Percentiles rank a stretch among this genome's conserved stretches.
phyloP scores from a whole-genome alignment of 2,113 vertebrate species.

The Microtus pennsylvanicus region DNA sequence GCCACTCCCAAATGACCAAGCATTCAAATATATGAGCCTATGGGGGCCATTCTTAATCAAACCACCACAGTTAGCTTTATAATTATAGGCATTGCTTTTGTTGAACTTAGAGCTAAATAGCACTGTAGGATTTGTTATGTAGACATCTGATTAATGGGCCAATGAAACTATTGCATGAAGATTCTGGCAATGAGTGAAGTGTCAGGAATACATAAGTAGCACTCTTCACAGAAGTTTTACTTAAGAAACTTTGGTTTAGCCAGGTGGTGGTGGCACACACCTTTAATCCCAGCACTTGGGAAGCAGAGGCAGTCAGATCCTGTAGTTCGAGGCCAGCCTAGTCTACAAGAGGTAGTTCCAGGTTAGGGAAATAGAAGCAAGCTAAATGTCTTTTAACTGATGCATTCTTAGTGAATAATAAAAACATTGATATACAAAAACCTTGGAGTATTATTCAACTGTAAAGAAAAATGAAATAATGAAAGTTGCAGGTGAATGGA shows the following conservation, averaged over 20 bases:
- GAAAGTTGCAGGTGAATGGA: neutral
- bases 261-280: no score
- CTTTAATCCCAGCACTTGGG: no score
- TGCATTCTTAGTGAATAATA: neutral
- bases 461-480: neutral
- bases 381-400: neutral
- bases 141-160: neutral
- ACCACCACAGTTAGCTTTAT: neutral
- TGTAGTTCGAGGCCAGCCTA: no score
- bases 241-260: neutral
- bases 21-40: neutral
- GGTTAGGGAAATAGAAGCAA: neutral
- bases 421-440: neutral
- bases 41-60: neutral
- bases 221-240: neutral
- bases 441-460: neutral
- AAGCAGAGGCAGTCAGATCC: no score
- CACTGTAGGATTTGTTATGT: neutral
- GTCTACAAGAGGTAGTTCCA: no score
- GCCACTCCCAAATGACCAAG: neutral
- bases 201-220: neutral
- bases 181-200: constrained; percentile 13
- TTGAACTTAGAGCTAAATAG: constrained; percentile 16
- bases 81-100: neutral
- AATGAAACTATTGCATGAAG: neutral